phyloP scores from a whole-genome alignment of 2,888 invertebrate species.

The Oscheius sp. region DNA sequence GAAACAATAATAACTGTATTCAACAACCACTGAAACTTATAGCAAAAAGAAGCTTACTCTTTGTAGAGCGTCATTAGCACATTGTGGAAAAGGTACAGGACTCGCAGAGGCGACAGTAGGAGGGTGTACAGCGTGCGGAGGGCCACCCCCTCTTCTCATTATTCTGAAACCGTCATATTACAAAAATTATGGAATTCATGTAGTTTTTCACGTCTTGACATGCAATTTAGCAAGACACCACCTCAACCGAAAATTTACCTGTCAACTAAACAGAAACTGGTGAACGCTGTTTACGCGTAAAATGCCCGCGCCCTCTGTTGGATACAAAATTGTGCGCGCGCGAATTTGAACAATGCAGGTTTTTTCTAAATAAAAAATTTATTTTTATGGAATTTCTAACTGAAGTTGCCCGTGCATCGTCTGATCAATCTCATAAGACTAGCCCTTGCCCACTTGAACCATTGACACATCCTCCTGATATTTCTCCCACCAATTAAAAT shows the following conservation, averaged over 20 bases:
- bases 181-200: not conserved
- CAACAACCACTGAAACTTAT: no score
- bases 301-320: not conserved
- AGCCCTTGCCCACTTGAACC: not conserved
- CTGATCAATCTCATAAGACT: not conserved
- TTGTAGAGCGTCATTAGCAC: constrained; percentile 13
- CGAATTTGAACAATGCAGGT: constrained; percentile 31
- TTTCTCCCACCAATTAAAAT: not conserved
- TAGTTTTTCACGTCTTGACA: not conserved
- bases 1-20: not conserved
- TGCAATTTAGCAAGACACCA: no score
- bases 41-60: constrained; percentile 31
- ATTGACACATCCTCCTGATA: not conserved
- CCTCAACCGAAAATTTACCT: not conserved
- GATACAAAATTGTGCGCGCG: constrained; percentile 11
- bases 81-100: constrained; percentile 29
- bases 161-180: not conserved
- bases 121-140: constrained; percentile 4
- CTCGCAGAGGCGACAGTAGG: not conserved
- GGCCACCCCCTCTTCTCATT: constrained; percentile 19
- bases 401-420: not conserved
- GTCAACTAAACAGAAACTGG: not conserved
- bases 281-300: constrained; percentile 12
- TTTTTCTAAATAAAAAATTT: constrained; percentile 11
- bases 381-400: not conserved